Evolutionary conservation across 2,113 vertebrate genomes (phyloP).

Genomic region (Chlorocebus sabaeus): DNA sequence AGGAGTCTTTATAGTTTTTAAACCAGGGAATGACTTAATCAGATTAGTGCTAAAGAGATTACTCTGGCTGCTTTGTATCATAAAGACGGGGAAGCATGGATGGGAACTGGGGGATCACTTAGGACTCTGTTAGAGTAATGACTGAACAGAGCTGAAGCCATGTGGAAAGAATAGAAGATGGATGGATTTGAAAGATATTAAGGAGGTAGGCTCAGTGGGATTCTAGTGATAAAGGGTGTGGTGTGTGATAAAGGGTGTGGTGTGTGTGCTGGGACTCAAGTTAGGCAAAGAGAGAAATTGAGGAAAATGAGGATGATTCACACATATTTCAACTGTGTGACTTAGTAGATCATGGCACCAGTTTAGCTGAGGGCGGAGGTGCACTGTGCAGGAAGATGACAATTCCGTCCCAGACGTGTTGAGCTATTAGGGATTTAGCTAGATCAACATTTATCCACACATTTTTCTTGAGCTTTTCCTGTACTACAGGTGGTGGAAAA

Average conservation of each 20-base stretch:
- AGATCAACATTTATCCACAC: background rate
- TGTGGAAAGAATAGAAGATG: background rate
- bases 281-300: background rate
- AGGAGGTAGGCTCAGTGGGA: background rate
- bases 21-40: background rate
- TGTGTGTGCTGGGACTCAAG: background rate
- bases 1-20: background rate
- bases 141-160: background rate
- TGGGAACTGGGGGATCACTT: background rate
- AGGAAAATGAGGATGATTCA: background rate
- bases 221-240: background rate
- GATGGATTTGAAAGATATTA: background rate
- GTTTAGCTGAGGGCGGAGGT: background rate
- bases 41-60: background rate
- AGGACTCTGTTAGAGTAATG: background rate
- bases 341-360: background rate
- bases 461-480: background rate
- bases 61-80: background rate
- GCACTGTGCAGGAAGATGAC: background rate
- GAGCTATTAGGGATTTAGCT: background rate
- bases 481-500: background rate
- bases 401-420: background rate
- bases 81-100: background rate
- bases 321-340: background rate
- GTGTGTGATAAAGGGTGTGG: background rate